Evolutionary conservation across 2,113 vertebrate genomes (phyloP), one percentile per base, ranked within the genome.

Genomic region (Marmota flaviventris): DNA sequence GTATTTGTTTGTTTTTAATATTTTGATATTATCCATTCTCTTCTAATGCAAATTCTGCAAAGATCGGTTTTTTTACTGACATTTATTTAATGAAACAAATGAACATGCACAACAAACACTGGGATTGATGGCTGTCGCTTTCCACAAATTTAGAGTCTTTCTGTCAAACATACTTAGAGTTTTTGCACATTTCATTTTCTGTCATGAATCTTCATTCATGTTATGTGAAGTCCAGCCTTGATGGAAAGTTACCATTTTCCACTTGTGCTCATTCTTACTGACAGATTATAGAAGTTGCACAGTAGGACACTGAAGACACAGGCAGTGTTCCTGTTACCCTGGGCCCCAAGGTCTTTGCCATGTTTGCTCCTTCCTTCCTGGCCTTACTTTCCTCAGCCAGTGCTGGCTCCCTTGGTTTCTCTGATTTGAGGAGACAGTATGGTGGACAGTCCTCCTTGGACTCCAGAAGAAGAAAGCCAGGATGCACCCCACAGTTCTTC

Each of bases 41-140:
- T 91, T 76, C n/a, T 96, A 93, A 14, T 25, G 94, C 5, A 94
- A 61, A 51, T 69, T 93, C 2, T 18, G 48, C 90, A 70, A 69
- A 76, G 2, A 69, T 53, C 1, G 45, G 29, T 86, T 37, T 86
- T 84, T 17, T 93, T 85, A 70, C 4, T 18, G 37, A 93, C 10
- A 94, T 97, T 32, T 2, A 63, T 96, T 94, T 91, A 56, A 10
- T 88, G 16, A 85, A 11, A 91, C 16, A 70, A 79, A 86, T 45
- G 8, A 12, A 18, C 73, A 25, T 20, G 5, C 17, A 12, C 18
- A 77, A 22, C 16, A 53, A 78, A 70, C 4, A 25, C 51, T 61
- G 72, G n/a, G 14, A 29, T 56, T 37, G 12, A 82, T 82, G 25
- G 3, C 25, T 25, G 24, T 34, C 58, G 34, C 12, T 78, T 93